Evolutionary conservation across 2,113 vertebrate genomes (phyloP).

Genomic region (Falcunculus frontatus): DNA sequence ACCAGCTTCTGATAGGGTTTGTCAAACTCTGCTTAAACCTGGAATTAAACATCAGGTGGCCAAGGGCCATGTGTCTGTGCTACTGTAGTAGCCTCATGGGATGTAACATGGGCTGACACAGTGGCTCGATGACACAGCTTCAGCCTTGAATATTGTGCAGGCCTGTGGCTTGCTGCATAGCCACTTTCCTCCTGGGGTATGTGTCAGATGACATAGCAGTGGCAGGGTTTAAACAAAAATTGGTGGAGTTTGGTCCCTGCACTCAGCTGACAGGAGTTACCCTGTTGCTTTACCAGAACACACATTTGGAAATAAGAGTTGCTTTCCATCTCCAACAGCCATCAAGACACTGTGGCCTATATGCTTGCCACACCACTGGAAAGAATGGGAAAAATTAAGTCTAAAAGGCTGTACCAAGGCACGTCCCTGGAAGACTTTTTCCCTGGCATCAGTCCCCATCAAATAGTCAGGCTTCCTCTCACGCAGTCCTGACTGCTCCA

Average conservation of each 20-base stretch:
- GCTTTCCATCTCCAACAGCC: not conserved
- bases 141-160: not conserved
- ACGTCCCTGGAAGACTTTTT: not conserved
- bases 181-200: not conserved
- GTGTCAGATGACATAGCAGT: not conserved
- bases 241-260: not conserved
- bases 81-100: not conserved
- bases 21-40: not conserved
- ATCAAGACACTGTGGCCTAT: not conserved
- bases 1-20: not conserved
- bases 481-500: not conserved
- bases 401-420: not conserved
- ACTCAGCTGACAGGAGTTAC: not conserved
- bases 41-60: not conserved
- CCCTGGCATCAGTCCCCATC: not conserved
- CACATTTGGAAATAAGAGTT: not conserved
- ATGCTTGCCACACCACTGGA: not conserved
- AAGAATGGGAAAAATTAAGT: not conserved
- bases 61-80: not conserved
- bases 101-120: not conserved
- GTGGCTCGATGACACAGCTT: not conserved
- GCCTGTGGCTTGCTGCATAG: not conserved
- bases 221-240: not conserved
- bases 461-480: not conserved
- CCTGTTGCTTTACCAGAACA: fast-evolving